Evolutionary conservation across 2,113 vertebrate species (phyloP).

Genomic region (Halcyon malimbica): DNA sequence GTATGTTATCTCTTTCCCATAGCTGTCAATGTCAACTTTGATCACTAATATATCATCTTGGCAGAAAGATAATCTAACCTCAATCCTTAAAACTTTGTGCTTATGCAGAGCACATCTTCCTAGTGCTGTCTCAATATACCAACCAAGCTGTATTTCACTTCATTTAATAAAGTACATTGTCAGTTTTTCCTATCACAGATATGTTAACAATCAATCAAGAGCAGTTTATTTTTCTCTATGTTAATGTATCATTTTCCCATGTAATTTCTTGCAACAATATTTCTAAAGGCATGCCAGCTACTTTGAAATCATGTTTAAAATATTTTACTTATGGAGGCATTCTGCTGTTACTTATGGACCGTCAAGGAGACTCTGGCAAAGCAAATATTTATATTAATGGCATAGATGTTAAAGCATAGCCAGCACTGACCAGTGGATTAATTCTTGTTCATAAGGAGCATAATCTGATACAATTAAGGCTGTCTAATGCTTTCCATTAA

Average conservation of each 20-base stretch:
- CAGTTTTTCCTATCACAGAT: neutral
- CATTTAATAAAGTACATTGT: neutral
- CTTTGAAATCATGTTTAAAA: neutral
- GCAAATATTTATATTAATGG: neutral
- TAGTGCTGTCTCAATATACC: neutral
- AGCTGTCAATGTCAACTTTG: conserved; percentile 60
- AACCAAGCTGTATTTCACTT: neutral
- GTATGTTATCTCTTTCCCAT: conserved; percentile 53
- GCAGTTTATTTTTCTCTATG: neutral
- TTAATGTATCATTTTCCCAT: neutral
- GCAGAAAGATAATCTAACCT: conserved; percentile 58
- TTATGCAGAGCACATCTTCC: conserved; percentile 25
- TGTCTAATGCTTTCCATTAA: neutral
- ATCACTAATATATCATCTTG: conserved; percentile 57
- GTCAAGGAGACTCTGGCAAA: neutral
- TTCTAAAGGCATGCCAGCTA: neutral
- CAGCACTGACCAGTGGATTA: neutral
- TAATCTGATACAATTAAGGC: neutral
- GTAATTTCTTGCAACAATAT: neutral
- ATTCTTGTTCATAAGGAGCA: neutral
- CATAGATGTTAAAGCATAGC: neutral
- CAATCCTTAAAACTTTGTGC: conserved; percentile 33
- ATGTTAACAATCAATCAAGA: neutral
- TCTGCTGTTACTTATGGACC: neutral
- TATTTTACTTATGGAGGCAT: neutral